phyloP scores from a whole-genome alignment of 1,140 invertebrate genomes.

The Brachionus asplanchnoidis region DNA sequence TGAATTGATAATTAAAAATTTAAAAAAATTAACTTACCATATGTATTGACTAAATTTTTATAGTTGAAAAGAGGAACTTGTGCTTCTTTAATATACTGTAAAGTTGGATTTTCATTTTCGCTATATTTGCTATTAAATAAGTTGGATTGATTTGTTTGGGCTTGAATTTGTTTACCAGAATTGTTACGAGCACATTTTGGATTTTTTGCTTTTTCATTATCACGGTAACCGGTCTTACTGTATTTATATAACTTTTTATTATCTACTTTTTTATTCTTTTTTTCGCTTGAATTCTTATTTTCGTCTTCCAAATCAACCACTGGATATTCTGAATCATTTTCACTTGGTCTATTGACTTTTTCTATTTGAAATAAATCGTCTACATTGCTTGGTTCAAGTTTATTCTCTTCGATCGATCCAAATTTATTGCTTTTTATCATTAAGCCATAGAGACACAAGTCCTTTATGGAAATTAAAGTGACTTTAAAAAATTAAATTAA shows the following conservation, averaged over 20 bases:
- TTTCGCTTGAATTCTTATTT: background rate
- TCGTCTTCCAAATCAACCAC: background rate
- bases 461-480: background rate
- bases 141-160: background rate
- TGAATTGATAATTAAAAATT: background rate
- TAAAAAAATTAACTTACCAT: background rate
- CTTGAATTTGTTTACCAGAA: background rate
- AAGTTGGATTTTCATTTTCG: background rate
- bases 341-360: background rate
- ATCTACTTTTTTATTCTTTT: background rate
- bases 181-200: constrained; percentile 2
- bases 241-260: background rate
- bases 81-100: constrained; percentile 16
- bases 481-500: background rate
- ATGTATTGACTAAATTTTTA: background rate
- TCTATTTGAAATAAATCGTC: background rate
- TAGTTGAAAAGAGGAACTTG: constrained; percentile 27
- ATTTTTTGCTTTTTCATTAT: background rate
- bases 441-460: background rate
- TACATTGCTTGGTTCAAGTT: constrained; percentile 7
- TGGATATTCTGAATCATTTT: background rate
- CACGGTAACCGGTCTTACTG: background rate
- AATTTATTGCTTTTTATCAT: background rate
- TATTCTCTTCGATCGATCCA: background rate
- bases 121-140: background rate